Evolutionary conservation across 1,140 invertebrate species (phyloP), one percentile per base, ranked within the genome.

Genomic region (Sycobia sp.): DNA sequence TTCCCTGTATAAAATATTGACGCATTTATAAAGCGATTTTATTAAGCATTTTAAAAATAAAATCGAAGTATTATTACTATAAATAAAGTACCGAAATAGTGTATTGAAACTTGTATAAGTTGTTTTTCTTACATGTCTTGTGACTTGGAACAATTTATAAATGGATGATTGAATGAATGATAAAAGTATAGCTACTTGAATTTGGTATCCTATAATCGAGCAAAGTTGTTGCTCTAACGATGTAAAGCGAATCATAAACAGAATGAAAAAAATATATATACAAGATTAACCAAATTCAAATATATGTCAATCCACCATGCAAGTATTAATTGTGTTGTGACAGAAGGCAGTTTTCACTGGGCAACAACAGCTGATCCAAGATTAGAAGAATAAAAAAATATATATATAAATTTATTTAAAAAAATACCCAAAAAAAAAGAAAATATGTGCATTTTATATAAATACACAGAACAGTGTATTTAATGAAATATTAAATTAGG

Each of bases 271-370:
- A 51, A 59, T 53, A 64, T 61, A 32, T 11, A n/a, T n/a, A 62
- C 27, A 54, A 67, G 65, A 74, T 73, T 71, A 66, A 67, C 72
- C 62, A 69, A 74, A 74, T 73, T 74, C 68, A 71, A 69, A 75
- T 67, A 72, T 16, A 41, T 68, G 71, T 74, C 70, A 79, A 75
- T 71, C 71, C 76, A 78, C 76, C 77, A 76, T 73, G 74, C 76
- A 80, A 82, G 80, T 81, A 81, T 81, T 81, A 70, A 80, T 76
- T 80, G 75, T 79, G 77, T 82, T 81, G 77, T 79, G 78, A 80
- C 78, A 81, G 78, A 82, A 82, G 79, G 79, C 78, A 82, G 78
- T 80, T 80, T 81, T 82, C 80, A 82, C 78, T 75, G 80, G 78
- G 78, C 80, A 82, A 82, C 80, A 81, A 82, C 73, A 79, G 74